Evolutionary conservation across 35 echinoderm and acorn worm species (phyloP).

Genomic region (Diadema setosum): DNA sequence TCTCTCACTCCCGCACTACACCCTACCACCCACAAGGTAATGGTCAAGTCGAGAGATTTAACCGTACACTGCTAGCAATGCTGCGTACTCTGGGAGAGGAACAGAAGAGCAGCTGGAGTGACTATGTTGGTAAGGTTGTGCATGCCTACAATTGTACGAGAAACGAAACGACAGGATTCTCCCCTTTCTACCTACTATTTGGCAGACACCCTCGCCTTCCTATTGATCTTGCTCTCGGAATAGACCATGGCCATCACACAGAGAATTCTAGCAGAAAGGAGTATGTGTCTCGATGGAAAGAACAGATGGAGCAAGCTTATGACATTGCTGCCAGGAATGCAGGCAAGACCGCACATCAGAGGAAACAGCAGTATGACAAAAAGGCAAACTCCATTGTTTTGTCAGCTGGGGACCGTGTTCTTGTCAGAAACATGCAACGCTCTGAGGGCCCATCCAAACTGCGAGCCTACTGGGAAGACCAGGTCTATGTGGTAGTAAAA

Average conservation of each 20-base stretch:
- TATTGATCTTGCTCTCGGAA: slow-evolving; percentile 57
- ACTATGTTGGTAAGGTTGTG: slow-evolving; percentile 8
- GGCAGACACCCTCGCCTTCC: slow-evolving; percentile 45
- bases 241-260: background rate
- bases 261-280: background rate
- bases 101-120: slow-evolving; percentile 50
- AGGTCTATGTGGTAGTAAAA: background rate
- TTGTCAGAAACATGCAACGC: background rate
- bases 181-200: slow-evolving; percentile 68
- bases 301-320: slow-evolving; percentile 44
- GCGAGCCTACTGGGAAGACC: background rate
- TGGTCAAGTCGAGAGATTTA: slow-evolving; percentile 56
- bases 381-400: background rate
- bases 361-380: slow-evolving; percentile 42
- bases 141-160: slow-evolving; percentile 63
- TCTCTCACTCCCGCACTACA: slow-evolving; percentile 27
- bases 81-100: slow-evolving; percentile 13
- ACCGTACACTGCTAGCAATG: slow-evolving; percentile 20
- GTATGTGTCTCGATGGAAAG: slow-evolving; percentile 19
- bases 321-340: slow-evolving; percentile 17
- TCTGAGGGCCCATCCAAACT: slow-evolving; percentile 36
- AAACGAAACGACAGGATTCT: slow-evolving; percentile 42
- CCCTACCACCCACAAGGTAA: slow-evolving; percentile 68
- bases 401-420: slow-evolving; percentile 29
- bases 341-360: background rate